phyloP scores from a whole-genome alignment of 2,888 invertebrate genomes.

The Monochamus alternatus region DNA sequence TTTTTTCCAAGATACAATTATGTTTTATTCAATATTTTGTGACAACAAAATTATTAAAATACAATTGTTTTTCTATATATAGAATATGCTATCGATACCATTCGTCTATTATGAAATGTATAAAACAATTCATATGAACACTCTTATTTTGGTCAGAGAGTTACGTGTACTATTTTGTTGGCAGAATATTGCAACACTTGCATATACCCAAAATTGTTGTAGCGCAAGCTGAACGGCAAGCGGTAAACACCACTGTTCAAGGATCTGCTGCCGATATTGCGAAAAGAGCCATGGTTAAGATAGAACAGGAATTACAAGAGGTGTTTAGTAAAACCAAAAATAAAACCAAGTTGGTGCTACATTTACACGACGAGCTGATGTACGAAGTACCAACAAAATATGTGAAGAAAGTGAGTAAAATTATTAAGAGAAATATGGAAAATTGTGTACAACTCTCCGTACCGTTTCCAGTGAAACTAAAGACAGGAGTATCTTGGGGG shows the following conservation, averaged over 20 bases:
- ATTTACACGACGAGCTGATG: conserved; percentile 96
- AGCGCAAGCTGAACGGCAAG: conserved; percentile 95
- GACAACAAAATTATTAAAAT: too few species aligned
- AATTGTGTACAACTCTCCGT: conserved; percentile 81
- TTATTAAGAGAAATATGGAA: conserved; percentile 88
- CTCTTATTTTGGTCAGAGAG: too few species aligned
- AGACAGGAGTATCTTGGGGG: conserved; percentile 89
- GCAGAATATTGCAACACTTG: too few species aligned
- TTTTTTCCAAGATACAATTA: too few species aligned
- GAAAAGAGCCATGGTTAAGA: conserved; percentile 89
- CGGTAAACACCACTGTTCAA: conserved; percentile 95
- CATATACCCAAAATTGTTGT: conserved; percentile 26
- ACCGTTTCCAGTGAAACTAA: conserved; percentile 91
- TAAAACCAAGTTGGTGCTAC: conserved; percentile 83
- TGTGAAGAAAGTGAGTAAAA: conserved; percentile 74
- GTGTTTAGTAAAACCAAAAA: conserved; percentile 67
- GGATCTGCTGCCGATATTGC: conserved; percentile 97
- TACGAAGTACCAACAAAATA: conserved; percentile 85
- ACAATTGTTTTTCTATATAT: too few species aligned
- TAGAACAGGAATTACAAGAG: conserved; percentile 76
- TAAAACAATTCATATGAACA: too few species aligned
- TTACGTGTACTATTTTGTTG: too few species aligned
- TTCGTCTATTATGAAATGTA: too few species aligned
- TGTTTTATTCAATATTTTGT: too few species aligned
- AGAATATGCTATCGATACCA: too few species aligned